phyloP scores from a whole-genome alignment of 2,113 vertebrate genomes.

The Tachycineta bicolor region DNA sequence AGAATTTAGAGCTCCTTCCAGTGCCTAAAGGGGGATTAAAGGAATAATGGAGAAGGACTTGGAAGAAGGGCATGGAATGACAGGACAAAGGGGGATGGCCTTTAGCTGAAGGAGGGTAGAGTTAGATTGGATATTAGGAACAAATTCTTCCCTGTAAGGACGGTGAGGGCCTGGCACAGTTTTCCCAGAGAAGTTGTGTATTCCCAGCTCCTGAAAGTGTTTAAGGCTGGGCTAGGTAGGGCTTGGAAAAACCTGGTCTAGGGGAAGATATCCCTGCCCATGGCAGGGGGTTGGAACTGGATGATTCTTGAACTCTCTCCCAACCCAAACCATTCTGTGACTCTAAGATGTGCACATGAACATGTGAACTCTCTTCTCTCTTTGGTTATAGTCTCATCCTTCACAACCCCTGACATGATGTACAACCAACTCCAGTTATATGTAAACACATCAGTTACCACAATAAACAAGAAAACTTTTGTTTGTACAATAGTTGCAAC shows the following conservation, averaged over 20 bases:
- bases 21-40: not conserved
- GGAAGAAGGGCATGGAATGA: not conserved
- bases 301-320: not conserved
- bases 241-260: not conserved
- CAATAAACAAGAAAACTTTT: not conserved
- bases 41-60: not conserved
- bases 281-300: not conserved
- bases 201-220: not conserved
- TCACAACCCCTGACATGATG: not conserved
- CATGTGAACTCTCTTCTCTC: not conserved
- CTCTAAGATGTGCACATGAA: not conserved
- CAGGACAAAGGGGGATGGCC: not conserved
- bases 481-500: not conserved
- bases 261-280: not conserved
- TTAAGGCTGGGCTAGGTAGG: accelerated
- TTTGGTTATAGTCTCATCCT: not conserved
- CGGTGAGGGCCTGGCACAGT: not conserved
- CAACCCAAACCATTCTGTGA: not conserved
- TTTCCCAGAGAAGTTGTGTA: accelerated
- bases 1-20: not conserved
- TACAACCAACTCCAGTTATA: not conserved
- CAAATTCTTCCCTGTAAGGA: not conserved
- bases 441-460: not conserved
- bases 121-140: not conserved
- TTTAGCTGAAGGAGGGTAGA: not conserved